A percentile compares a stretch with the other conserved stretches of the same genome.
These are phyloP conservation scores for Cataglyphis albicans DNA, from an alignment of 2,888 invertebrate species.

Conservation along the genomic window DNA sequence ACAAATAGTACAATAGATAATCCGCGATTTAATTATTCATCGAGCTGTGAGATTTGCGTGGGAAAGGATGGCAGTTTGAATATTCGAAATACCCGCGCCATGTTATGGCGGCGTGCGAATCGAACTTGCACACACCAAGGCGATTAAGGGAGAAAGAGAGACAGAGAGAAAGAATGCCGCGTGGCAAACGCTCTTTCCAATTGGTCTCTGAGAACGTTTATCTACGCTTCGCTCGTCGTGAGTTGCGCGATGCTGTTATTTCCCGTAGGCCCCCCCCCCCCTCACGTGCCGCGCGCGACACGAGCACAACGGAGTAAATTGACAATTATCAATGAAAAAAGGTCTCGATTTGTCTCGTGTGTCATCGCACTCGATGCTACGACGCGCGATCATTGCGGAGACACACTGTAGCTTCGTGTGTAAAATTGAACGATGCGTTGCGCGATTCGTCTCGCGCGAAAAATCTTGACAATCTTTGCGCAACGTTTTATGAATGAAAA, in stretches of 20 bases:
- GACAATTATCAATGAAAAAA: slow-evolving; percentile 80
- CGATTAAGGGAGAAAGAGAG: neutral
- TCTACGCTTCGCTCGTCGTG: slow-evolving; percentile 74
- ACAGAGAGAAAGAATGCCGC: slow-evolving; percentile 6
- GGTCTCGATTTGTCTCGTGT: slow-evolving; percentile 74
- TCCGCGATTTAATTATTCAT: neutral
- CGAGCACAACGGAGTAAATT: slow-evolving; percentile 76
- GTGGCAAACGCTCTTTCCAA: slow-evolving; percentile 57
- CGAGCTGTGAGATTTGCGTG: neutral
- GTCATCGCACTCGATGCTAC: slow-evolving; percentile 60
- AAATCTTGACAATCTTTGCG: neutral
- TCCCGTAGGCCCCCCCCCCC: slow-evolving; percentile 63
- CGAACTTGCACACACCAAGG: slow-evolving; percentile 48
- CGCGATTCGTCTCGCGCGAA: neutral
- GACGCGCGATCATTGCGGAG: slow-evolving; percentile 22
- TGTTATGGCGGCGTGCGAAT: slow-evolving; percentile 51
- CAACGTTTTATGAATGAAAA: slow-evolving; percentile 35
- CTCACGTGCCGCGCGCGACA: slow-evolving; percentile 65
- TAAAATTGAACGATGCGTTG: neutral
- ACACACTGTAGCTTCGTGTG: neutral
- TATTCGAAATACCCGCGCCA: slow-evolving; percentile 63
- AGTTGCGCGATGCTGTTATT: slow-evolving; percentile 66
- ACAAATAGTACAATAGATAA: neutral
- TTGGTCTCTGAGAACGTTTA: slow-evolving; percentile 71
- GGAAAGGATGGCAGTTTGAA: slow-evolving; percentile 41